Conservation (phyloP, 2,113 vertebrate genomes). For the Vombatus ursinus region DNA sequence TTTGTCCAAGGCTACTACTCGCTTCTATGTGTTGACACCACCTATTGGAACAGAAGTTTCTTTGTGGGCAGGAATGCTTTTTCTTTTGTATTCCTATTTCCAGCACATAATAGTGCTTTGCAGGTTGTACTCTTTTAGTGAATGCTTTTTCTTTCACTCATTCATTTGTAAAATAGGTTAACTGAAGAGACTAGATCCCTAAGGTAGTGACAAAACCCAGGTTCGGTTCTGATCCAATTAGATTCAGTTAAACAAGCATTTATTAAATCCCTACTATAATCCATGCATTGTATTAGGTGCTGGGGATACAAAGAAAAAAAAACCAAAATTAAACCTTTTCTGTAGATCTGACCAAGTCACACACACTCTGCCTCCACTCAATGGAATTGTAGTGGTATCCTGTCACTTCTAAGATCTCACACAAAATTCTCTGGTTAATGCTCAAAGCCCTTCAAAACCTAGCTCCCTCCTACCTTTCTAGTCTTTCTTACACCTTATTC, state of each 20-base stretch:
- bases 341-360: neutral
- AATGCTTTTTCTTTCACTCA: slow-evolving; percentile 5
- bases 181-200: neutral
- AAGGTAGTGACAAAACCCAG: neutral
- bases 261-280: no score
- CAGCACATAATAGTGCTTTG: neutral
- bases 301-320: neutral
- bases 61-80: neutral
- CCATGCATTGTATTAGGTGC: neutral
- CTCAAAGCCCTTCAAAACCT: neutral
- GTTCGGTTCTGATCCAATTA: neutral
- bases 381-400: neutral
- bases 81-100: neutral
- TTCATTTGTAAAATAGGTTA: neutral
- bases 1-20: neutral
- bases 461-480: neutral
- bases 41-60: neutral
- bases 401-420: neutral
- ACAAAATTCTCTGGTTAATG: neutral
- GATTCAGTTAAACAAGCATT: neutral
- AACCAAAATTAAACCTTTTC: neutral
- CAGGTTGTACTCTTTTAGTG: neutral
- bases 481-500: neutral
- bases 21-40: neutral
- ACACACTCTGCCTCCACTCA: neutral